Evolutionary conservation across 2,888 invertebrate genomes (phyloP), one percentile per base, ranked within the genome.

Genomic region (Trichopoda pennipes): DNA sequence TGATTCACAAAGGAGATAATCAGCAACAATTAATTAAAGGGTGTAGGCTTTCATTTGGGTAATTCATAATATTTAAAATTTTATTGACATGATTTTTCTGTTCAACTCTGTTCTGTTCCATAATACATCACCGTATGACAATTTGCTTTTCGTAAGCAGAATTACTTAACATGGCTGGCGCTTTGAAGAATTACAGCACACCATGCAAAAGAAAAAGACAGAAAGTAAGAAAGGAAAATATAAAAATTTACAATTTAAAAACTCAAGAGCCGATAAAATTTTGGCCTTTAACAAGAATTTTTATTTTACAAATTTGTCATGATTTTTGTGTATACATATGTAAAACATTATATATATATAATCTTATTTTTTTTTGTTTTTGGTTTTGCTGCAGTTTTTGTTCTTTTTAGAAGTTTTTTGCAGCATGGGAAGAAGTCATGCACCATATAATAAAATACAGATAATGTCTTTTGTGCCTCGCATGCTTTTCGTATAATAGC

Each of bases 401-500:
- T 79, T 79, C 72, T 68, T 68, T 21, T 68, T 21, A 42, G 66
- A 66, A 60, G 44, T 63, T 66, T 68, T 66, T 68, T 68, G 73
- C 79, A 73, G 79, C 68, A 73, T 79, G 73, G 68, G 73, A 66
- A 61, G 73, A 61, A 79, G 79, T 74, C 79, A 79, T 79, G 79
- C 79, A 79, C 79, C 79, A 79, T 79, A 79, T 76, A 77, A 77
- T 70, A 77, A 70, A 68, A 73, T 68, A 63, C 66, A 76, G 78
- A 76, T 79, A 79, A 61, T 82, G 82, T 79, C 82, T 64, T 82
- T 76, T 73, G 44, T 70, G 60, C 51, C 77, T 84, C 63, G 84
- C 84, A 81, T 84, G 84, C 85, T 87, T 88, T 78, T 66, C 60
- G 72, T 81, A 81, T 77, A 81, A 88, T 88, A 88, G 88, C 88